These are phyloP conservation scores for Ichneumoninae sp. DNA, from an alignment of 2,888 invertebrate species.

Conservation along the genomic window DNA sequence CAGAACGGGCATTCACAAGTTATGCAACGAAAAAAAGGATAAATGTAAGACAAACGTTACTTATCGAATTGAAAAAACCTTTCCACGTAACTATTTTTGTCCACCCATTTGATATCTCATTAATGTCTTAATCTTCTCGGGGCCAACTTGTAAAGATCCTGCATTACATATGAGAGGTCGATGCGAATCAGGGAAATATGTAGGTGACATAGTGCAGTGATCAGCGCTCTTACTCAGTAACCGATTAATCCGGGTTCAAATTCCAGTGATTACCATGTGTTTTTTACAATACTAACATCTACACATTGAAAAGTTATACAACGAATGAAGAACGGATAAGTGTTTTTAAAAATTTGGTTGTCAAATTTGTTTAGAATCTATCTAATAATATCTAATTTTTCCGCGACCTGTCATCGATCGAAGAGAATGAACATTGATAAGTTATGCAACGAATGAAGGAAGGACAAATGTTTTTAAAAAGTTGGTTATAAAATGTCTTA, in stretches of 20 bases:
- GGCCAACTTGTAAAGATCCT: neutral
- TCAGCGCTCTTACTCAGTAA: too few relatives aligned
- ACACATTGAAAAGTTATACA: too few relatives aligned
- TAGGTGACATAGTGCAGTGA: too few relatives aligned
- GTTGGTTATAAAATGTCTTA: neutral
- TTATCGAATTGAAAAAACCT: too few relatives aligned
- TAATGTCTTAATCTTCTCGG: neutral
- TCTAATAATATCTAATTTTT: neutral
- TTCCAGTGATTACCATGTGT: too few relatives aligned
- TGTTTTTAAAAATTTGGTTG: too few relatives aligned
- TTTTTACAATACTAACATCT: too few relatives aligned
- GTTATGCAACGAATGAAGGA: neutral
- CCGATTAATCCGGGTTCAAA: too few relatives aligned
- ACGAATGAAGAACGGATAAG: too few relatives aligned
- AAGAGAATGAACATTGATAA: neutral
- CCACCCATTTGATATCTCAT: neutral
- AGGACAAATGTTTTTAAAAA: neutral
- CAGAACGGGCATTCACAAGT: neutral
- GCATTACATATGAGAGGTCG: too few relatives aligned
- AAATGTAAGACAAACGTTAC: neutral
- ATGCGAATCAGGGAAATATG: too few relatives aligned
- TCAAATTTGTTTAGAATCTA: too few relatives aligned
- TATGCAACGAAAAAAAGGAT: neutral
- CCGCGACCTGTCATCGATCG: neutral
- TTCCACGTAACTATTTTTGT: neutral